Evolutionary conservation across 2,888 invertebrate genomes (phyloP).

Genomic region (Baccha elongata): DNA sequence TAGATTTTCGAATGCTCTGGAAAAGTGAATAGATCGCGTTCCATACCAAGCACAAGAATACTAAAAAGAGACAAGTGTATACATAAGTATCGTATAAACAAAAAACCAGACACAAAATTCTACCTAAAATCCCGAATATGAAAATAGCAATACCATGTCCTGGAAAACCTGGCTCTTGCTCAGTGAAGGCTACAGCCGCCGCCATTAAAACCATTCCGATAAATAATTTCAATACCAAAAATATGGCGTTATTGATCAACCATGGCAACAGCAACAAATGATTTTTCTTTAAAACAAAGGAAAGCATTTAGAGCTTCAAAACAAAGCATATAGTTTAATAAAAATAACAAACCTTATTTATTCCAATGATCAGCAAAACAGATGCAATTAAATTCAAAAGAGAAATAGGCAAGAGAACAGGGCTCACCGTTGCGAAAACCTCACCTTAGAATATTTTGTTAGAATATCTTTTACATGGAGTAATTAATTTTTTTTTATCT

Average conservation of each 20-base stretch:
- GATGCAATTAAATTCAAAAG: constrained; percentile 26
- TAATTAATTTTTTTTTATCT: too few species aligned
- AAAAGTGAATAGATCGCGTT: constrained; percentile 39
- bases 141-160: neutral
- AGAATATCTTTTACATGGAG: too few species aligned
- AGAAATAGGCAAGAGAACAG: neutral
- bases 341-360: constrained; percentile 14
- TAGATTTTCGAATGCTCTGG: constrained; percentile 20
- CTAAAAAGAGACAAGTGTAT: neutral
- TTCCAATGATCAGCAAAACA: constrained; percentile 6
- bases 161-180: neutral
- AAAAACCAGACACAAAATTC: neutral
- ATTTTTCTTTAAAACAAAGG: constrained; percentile 20
- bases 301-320: neutral
- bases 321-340: neutral
- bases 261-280: constrained; percentile 43
- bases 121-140: constrained; percentile 35
- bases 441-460: too few species aligned
- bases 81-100: neutral
- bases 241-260: constrained; percentile 40
- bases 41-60: constrained; percentile 12
- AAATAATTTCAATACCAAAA: neutral
- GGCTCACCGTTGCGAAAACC: too few species aligned
- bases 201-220: neutral
- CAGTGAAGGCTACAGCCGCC: neutral